Percentiles rank a stretch among this genome's conserved stretches.
These are phyloP conservation scores for Oophaga pumilio DNA, from an alignment of 2,113 vertebrate species.

Conservation along the genomic window DNA sequence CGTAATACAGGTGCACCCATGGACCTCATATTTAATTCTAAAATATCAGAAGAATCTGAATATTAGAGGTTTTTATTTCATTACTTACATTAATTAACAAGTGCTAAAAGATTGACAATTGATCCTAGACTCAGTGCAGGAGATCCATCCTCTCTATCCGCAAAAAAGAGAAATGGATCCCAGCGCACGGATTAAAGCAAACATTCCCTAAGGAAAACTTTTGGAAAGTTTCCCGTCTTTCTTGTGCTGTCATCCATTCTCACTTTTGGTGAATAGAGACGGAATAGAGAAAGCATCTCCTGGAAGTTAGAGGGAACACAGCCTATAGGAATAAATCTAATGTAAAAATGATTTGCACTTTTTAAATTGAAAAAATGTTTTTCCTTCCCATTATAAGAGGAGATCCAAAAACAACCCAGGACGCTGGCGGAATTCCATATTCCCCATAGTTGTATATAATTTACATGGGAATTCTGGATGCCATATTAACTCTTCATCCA, in stretches of 20 bases:
- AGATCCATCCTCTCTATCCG: not conserved
- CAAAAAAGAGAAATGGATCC: not conserved
- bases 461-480: not conserved
- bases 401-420: not conserved
- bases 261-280: not conserved
- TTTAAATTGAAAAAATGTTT: not conserved
- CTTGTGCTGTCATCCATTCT: not conserved
- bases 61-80: not conserved
- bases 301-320: not conserved
- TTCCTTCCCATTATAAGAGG: not conserved
- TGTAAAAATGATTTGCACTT: not conserved
- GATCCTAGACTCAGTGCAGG: not conserved
- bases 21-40: not conserved
- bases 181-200: not conserved
- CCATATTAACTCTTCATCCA: not conserved
- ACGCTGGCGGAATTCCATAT: not conserved
- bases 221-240: not conserved
- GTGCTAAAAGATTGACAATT: not conserved
- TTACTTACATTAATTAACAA: not conserved
- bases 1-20: not conserved
- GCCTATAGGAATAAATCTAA: not conserved
- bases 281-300: not conserved
- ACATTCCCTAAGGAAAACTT: conserved; percentile 8
- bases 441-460: too few species aligned
- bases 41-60: not conserved